Evolutionary conservation across 2,797 vertebrate species (phyloP).

Genomic region (Philypnodon macrostomus): DNA sequence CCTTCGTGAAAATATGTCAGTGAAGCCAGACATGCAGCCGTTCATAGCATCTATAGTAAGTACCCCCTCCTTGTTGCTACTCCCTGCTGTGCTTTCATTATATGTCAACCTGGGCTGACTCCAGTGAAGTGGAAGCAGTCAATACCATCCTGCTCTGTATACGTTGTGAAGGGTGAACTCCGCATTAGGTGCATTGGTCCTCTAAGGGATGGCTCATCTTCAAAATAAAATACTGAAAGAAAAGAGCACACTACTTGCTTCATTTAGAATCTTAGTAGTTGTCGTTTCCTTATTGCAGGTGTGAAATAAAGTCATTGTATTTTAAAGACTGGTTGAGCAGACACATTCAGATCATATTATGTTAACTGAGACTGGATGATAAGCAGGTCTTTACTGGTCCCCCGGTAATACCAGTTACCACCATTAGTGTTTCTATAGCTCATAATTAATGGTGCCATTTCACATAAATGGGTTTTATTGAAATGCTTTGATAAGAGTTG

Average conservation of each 20-base stretch:
- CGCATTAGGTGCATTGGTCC: constrained; percentile 59
- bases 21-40: too few relatives aligned
- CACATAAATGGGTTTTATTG: constrained; percentile 5
- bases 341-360: too few relatives aligned
- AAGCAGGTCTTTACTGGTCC: not conserved
- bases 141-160: constrained; percentile 69
- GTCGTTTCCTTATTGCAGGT: not conserved
- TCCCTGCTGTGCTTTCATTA: constrained; percentile 63
- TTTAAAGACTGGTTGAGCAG: too few relatives aligned
- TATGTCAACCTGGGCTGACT: constrained; percentile 69
- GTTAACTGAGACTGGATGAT: too few relatives aligned
- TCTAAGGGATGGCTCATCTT: constrained; percentile 63
- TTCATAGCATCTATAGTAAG: constrained; percentile 22
- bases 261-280: constrained; percentile 6
- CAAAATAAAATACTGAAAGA: constrained; percentile 63
- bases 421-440: not conserved
- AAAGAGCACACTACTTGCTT: constrained; percentile 36
- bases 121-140: constrained; percentile 74
- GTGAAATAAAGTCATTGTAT: too few relatives aligned
- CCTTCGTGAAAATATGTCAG: too few relatives aligned
- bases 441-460: constrained; percentile 7
- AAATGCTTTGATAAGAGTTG: constrained; percentile 31
- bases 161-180: constrained; percentile 63
- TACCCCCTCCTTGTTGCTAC: constrained; percentile 27
- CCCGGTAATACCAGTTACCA: constrained; percentile 3